These are phyloP conservation scores for Drosophila navojoa DNA, from an alignment of 1,140 invertebrate species.

Conservation along the genomic window DNA sequence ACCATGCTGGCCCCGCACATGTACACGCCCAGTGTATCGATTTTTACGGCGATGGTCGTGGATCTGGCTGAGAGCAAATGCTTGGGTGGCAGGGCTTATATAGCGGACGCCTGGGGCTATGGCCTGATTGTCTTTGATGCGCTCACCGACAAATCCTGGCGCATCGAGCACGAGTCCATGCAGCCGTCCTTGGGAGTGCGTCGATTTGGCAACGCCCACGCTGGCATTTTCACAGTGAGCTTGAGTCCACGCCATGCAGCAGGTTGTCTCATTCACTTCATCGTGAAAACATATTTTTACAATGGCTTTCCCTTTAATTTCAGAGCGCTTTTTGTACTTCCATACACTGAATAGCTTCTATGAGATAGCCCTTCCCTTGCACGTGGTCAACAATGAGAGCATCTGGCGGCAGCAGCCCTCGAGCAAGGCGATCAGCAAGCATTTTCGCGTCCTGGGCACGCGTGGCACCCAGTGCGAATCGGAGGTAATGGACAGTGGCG, in stretches of 20 bases:
- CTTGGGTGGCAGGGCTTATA: conserved; percentile 88
- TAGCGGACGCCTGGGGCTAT: conserved; percentile 90
- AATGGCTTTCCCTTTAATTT: conserved; percentile 1
- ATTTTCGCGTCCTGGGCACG: conserved; percentile 61
- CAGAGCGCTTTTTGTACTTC: conserved; percentile 88
- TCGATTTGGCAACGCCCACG: conserved; percentile 86
- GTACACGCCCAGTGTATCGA: conserved; percentile 83
- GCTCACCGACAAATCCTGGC: conserved; percentile 86
- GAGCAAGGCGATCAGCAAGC: neutral
- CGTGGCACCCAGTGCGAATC: conserved; percentile 84
- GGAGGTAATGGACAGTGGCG: conserved; percentile 86
- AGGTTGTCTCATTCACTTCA: conserved; percentile 25
- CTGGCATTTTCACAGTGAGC: conserved; percentile 89
- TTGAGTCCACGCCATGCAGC: conserved; percentile 85
- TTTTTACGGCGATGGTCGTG: conserved; percentile 85
- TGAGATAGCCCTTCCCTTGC: conserved; percentile 88
- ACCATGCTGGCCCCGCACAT: conserved; percentile 85
- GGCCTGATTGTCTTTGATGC: conserved; percentile 89
- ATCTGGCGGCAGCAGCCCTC: conserved; percentile 49
- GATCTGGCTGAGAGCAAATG: conserved; percentile 87
- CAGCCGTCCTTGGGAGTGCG: conserved; percentile 87
- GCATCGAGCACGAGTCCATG: conserved; percentile 88
- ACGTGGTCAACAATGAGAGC: conserved; percentile 86
- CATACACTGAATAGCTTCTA: conserved; percentile 89
- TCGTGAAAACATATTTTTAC: neutral